phyloP scores from a whole-genome alignment of 2,888 invertebrate genomes.

The Andrena minutula region DNA sequence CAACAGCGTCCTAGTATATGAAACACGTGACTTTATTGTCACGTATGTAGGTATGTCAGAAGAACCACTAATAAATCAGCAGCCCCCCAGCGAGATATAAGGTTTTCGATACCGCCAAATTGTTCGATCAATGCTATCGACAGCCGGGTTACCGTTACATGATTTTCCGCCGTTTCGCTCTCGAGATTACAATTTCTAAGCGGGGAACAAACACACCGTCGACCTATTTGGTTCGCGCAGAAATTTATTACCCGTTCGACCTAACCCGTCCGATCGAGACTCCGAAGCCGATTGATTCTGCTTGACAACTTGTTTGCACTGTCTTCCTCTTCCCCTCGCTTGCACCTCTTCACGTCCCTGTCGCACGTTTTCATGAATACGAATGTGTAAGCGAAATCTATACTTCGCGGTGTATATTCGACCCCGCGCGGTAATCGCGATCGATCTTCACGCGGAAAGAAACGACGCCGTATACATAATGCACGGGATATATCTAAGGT shows the following conservation, averaged over 20 bases:
- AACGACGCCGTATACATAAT: not conserved
- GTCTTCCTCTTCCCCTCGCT: slow-evolving; percentile 35
- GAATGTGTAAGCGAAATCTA: slow-evolving; percentile 5
- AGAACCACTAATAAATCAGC: not conserved
- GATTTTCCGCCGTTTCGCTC: slow-evolving; percentile 60
- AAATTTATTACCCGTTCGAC: slow-evolving; percentile 72
- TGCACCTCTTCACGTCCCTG: not conserved
- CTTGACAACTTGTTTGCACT: slow-evolving; percentile 70
- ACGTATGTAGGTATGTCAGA: not conserved
- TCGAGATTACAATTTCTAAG: slow-evolving; percentile 66
- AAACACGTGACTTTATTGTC: not conserved
- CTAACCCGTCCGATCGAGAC: slow-evolving; percentile 56
- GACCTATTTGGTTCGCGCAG: slow-evolving; percentile 61
- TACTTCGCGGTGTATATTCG: not conserved
- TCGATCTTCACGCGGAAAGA: slow-evolving; percentile 12
- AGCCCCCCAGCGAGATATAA: not conserved
- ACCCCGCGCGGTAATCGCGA: slow-evolving; percentile 13
- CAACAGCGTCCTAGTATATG: not conserved
- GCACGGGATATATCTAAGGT: not conserved
- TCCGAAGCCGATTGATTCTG: slow-evolving; percentile 62
- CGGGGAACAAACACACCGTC: slow-evolving; percentile 55
- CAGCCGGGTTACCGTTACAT: slow-evolving; percentile 67
- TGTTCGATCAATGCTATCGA: slow-evolving; percentile 28
- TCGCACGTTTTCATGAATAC: slow-evolving; percentile 25
- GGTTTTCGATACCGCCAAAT: slow-evolving; percentile 41